These are phyloP conservation scores for Eurytoma adleriae DNA, from an alignment of 2,888 invertebrate genomes.

Conservation along the genomic window DNA sequence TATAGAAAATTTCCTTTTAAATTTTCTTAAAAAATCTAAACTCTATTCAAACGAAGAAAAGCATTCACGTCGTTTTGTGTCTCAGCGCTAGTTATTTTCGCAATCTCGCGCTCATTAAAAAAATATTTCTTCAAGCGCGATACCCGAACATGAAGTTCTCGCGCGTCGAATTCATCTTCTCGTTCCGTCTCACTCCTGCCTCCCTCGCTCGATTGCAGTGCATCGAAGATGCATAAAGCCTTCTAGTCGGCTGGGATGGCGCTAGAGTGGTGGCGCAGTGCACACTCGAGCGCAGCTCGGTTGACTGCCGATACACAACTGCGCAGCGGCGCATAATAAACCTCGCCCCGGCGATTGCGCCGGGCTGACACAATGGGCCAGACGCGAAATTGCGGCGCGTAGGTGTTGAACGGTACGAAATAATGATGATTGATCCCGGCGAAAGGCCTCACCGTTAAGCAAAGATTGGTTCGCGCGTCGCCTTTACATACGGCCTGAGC, in stretches of 20 bases:
- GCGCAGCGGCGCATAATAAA: slow-evolving; percentile 47
- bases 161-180: background rate
- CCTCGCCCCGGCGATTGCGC: slow-evolving; percentile 43
- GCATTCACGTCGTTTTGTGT: no score
- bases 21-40: no score
- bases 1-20: no score
- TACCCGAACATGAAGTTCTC: background rate
- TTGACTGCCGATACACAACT: slow-evolving; percentile 33
- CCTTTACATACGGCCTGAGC: slow-evolving; percentile 33
- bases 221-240: background rate
- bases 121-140: background rate
- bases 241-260: background rate
- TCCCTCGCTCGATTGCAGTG: background rate
- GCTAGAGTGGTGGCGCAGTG: background rate
- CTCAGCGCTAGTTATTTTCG: no score
- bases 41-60: no score
- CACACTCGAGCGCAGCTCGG: background rate
- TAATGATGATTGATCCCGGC: slow-evolving; percentile 69
- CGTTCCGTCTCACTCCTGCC: background rate
- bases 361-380: background rate
- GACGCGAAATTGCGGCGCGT: slow-evolving; percentile 56
- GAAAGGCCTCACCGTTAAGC: slow-evolving; percentile 67
- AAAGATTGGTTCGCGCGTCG: slow-evolving; percentile 65
- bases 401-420: slow-evolving; percentile 66
- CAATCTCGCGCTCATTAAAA: no score